Percentiles rank a stretch among this genome's conserved stretches.
These are phyloP conservation scores for Betta splendens DNA, from an alignment of 2,797 vertebrate genomes.

Conservation along the genomic window DNA sequence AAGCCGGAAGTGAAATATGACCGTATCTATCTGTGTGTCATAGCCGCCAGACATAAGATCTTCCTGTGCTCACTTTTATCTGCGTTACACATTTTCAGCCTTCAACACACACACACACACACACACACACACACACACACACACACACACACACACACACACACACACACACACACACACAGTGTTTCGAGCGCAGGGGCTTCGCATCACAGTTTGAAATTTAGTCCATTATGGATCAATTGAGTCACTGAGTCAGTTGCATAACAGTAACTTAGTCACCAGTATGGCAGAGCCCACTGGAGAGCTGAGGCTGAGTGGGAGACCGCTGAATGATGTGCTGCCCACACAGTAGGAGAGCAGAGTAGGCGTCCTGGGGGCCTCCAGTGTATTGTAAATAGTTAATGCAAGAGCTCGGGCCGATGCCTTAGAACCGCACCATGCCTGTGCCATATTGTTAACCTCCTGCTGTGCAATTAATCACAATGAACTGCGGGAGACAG, in stretches of 20 bases:
- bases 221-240: conserved; percentile 60
- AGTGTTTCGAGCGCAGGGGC: too few relatives aligned
- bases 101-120: conserved; percentile 20
- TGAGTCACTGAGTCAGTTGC: conserved; percentile 75
- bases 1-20: conserved; percentile 61
- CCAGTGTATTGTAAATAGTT: conserved; percentile 70
- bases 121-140: too few relatives aligned
- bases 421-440: conserved; percentile 55
- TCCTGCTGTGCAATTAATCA: conserved; percentile 73
- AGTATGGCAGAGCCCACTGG: conserved; percentile 60
- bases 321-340: conserved; percentile 65
- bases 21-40: conserved; percentile 41
- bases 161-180: too few relatives aligned
- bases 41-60: conserved; percentile 29
- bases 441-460: conserved; percentile 64
- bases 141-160: too few relatives aligned
- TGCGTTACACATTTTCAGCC: conserved; percentile 27
- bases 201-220: conserved; percentile 47
- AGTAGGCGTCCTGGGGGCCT: conserved; percentile 64
- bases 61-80: conserved; percentile 12
- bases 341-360: conserved; percentile 72
- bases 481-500: conserved; percentile 68
- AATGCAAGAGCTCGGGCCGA: conserved; percentile 74
- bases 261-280: conserved; percentile 79
- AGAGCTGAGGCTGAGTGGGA: conserved; percentile 68